Conservation (phyloP, 1,140 invertebrate genomes). For the Campodea augens region DNA sequence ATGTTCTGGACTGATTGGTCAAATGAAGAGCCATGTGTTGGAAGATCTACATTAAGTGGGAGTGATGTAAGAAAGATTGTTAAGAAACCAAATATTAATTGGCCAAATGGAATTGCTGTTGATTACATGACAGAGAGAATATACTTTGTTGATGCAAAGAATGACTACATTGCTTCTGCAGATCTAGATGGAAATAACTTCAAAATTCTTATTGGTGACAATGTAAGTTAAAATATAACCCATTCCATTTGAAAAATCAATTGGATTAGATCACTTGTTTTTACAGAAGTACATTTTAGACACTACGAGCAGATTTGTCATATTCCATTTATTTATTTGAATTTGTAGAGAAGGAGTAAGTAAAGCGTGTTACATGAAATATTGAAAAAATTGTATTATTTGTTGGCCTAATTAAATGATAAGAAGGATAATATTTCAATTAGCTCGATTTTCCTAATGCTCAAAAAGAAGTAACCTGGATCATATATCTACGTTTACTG, state of each 20-base stretch:
- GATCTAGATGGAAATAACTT: slow-evolving; percentile 64
- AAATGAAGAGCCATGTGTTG: slow-evolving; percentile 48
- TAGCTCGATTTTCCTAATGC: too few relatives aligned
- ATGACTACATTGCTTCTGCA: slow-evolving; percentile 67
- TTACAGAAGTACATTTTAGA: background rate
- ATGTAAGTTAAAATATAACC: slow-evolving; percentile 27
- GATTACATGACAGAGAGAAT: slow-evolving; percentile 61
- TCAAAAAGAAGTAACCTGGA: too few relatives aligned
- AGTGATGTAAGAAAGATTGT: slow-evolving; percentile 47
- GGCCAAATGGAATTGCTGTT: slow-evolving; percentile 75
- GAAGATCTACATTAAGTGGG: slow-evolving; percentile 70
- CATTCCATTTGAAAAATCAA: too few relatives aligned
- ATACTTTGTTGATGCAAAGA: slow-evolving; percentile 70
- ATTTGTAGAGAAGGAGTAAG: too few relatives aligned
- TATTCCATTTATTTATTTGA: too few relatives aligned
- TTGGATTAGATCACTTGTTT: background rate
- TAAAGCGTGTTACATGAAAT: too few relatives aligned
- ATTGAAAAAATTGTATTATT: too few relatives aligned
- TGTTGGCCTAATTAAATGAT: too few relatives aligned
- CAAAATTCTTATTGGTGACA: slow-evolving; percentile 41
- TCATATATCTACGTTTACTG: too few relatives aligned
- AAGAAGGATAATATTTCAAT: too few relatives aligned
- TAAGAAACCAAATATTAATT: slow-evolving; percentile 42
- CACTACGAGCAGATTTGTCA: too few relatives aligned
- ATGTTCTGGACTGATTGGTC: slow-evolving; percentile 92